A percentile compares a stretch with the other conserved stretches of the same genome.
phyloP scores from a whole-genome alignment of 35 echinoderm and acorn worm species.

The Strongylocentrotus purpuratus region DNA sequence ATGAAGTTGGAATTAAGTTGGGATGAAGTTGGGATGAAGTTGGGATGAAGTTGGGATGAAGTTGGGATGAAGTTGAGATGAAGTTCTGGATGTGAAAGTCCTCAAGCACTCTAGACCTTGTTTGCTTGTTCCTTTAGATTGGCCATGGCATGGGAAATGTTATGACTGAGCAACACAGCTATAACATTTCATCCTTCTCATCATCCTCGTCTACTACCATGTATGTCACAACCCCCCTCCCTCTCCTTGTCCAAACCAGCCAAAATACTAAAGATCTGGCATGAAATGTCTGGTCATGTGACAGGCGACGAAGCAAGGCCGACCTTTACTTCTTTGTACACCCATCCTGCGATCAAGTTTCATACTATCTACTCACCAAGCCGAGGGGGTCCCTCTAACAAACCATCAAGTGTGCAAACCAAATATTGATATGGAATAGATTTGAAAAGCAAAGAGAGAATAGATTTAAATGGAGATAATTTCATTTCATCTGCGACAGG shows the following conservation, averaged over 20 bases:
- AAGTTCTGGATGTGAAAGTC: background rate
- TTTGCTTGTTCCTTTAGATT: conserved; percentile 3
- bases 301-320: background rate
- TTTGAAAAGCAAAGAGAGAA: conserved; percentile 31
- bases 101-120: background rate
- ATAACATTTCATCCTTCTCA: conserved; percentile 19
- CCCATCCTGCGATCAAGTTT: background rate
- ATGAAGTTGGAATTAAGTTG: no score
- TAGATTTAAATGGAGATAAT: conserved; percentile 41
- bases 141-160: conserved; percentile 44
- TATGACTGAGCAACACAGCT: conserved; percentile 30
- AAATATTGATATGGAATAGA: conserved; percentile 47
- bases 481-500: conserved; percentile 30
- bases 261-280: background rate
- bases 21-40: no score
- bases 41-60: no score
- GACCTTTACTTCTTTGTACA: background rate
- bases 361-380: background rate
- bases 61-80: no score
- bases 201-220: background rate
- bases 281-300: background rate
- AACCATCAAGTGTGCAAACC: conserved; percentile 30
- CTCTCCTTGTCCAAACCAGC: background rate
- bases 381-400: background rate
- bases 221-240: background rate